Percentiles rank a stretch among this genome's conserved stretches.
phyloP scores from a whole-genome alignment of 2,797 vertebrate genomes.

The Danio aesculapii region DNA sequence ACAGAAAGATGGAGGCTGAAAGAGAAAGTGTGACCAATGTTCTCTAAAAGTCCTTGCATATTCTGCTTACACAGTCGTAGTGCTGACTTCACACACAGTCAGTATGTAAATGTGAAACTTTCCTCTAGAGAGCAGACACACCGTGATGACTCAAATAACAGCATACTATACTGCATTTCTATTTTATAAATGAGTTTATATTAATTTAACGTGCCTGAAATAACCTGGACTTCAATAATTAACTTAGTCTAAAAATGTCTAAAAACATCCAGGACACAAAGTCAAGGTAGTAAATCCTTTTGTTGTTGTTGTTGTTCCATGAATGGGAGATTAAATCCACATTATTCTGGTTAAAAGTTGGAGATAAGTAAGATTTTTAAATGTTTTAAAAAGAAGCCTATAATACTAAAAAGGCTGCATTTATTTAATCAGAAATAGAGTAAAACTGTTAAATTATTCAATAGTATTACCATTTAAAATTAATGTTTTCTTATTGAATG shows the following conservation, averaged over 20 bases:
- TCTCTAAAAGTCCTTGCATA: conserved; percentile 18
- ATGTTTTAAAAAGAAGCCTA: too few relatives aligned
- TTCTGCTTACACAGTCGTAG: conserved; percentile 18
- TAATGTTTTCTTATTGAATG: too few relatives aligned
- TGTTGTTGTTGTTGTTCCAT: too few relatives aligned
- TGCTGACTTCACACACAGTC: conserved; percentile 28
- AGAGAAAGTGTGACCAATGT: not conserved
- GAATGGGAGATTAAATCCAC: too few relatives aligned
- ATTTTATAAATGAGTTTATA: not conserved
- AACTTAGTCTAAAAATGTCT: not conserved
- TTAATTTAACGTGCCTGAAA: not conserved
- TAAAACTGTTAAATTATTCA: too few relatives aligned
- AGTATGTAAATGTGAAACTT: conserved; percentile 1
- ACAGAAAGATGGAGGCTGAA: not conserved
- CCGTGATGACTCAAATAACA: not conserved
- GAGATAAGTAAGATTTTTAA: too few relatives aligned
- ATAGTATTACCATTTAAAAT: too few relatives aligned
- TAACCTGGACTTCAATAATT: not conserved
- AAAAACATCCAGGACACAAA: not conserved
- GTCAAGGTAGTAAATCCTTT: too few relatives aligned
- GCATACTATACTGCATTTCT: not conserved
- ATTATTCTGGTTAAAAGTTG: too few relatives aligned
- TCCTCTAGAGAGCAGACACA: not conserved
- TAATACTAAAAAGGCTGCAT: too few relatives aligned
- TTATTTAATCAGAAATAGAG: too few relatives aligned